These are phyloP conservation scores for Colletes latitarsis DNA, from an alignment of 1,140 invertebrate genomes.

Conservation along the genomic window DNA sequence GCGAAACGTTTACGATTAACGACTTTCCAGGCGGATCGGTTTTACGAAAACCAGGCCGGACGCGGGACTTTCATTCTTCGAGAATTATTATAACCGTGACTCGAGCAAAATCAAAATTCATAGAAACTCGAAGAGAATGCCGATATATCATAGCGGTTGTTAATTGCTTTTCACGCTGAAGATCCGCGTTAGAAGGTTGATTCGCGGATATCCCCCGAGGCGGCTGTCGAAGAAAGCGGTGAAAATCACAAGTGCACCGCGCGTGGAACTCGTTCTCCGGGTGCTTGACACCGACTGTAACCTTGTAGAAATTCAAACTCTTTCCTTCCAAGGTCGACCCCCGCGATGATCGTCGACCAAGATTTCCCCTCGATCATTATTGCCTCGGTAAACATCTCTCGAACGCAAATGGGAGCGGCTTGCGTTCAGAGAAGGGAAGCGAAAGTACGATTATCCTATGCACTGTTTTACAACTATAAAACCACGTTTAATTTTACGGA, in stretches of 20 bases:
- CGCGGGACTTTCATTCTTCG: background rate
- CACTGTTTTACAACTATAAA: too few species aligned
- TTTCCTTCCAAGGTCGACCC: conserved; percentile 19
- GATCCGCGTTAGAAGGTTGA: background rate
- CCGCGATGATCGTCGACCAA: background rate
- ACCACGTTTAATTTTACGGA: too few species aligned
- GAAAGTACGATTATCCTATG: too few species aligned
- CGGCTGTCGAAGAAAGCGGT: conserved; percentile 67
- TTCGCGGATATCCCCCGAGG: background rate
- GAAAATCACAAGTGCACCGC: conserved; percentile 62
- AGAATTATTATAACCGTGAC: background rate
- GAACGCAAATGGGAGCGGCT: background rate
- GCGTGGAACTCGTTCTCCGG: conserved; percentile 66
- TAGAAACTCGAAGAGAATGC: background rate
- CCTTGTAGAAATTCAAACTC: conserved; percentile 37
- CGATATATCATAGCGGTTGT: background rate
- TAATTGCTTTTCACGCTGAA: background rate
- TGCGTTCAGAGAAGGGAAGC: too few species aligned
- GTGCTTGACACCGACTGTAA: conserved; percentile 22
- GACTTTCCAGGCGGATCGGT: background rate
- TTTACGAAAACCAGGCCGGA: background rate
- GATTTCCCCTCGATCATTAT: conserved; percentile 4
- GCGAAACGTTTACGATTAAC: background rate
- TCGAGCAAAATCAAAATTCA: background rate
- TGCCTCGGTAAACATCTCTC: background rate